Percentiles rank a stretch among this genome's conserved stretches.
phyloP scores from a whole-genome alignment of 2,888 invertebrate species.

The Lamellibrachia columna region DNA sequence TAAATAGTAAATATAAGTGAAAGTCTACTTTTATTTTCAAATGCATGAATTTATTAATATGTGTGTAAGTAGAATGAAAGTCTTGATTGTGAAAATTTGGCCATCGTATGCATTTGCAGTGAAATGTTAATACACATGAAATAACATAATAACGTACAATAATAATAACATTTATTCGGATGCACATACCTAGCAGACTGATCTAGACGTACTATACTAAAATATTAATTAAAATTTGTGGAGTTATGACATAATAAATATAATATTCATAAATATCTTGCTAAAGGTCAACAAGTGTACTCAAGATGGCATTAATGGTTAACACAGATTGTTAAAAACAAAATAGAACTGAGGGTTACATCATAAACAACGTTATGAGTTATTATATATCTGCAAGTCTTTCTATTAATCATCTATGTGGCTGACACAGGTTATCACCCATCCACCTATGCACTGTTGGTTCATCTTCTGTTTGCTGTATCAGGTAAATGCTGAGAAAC shows the following conservation, averaged over 20 bases:
- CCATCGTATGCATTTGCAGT: background rate
- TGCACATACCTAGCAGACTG: background rate
- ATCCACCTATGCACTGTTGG: background rate
- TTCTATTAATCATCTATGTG: background rate
- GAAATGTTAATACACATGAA: background rate
- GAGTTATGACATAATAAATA: background rate
- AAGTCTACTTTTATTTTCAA: background rate
- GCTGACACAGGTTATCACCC: background rate
- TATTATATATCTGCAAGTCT: background rate
- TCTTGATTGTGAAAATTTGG: background rate
- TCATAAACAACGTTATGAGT: too few species aligned
- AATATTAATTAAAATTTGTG: background rate
- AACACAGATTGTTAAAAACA: too few species aligned
- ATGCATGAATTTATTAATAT: background rate
- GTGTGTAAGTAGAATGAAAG: background rate
- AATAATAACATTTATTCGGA: background rate
- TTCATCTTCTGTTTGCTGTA: background rate
- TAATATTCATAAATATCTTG: background rate
- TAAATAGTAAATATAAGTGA: background rate
- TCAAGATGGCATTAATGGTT: too few species aligned
- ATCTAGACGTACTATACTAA: background rate
- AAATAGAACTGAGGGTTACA: too few species aligned
- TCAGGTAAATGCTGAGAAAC: conserved; percentile 42
- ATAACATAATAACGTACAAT: background rate
- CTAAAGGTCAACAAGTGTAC: too few species aligned